Base-by-base conservation (phyloP, 2,113 vertebrate genomes). In the Mixornis gularis region DNA sequence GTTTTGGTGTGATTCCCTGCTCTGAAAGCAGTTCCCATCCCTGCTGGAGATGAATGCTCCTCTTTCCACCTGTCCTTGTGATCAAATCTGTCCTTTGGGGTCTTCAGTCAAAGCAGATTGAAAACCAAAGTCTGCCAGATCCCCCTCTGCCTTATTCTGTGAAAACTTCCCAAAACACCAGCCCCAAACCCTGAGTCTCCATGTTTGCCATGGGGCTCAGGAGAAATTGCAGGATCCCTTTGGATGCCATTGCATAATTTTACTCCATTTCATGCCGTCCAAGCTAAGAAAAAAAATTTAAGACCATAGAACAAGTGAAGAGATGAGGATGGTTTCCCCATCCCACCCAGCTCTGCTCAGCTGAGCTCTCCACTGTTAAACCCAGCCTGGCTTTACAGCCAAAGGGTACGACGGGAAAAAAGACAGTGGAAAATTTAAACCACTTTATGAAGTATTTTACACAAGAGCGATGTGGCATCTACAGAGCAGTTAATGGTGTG, bases 11-110 rank as follows among this genome's bases (percentile, higher is more conserved):
- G 5, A 66, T 84, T 53, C 27, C 15, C 17, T 49, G 2, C 56
- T 88, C 25, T 53, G 72, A 25, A 46, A 30, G 25, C 5, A 17
- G 9, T n/a, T 90, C 15, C 34, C 20, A 55, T 32, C 5, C 0
- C 29, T 51, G 43, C 29, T 83, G 55, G 52, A n/a, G 46, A 22
- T 3, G 13, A 24, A 4, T 34, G 5, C 32, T 30, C 13, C 44
- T 49, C 21, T 69, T 76, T 34, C 38, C 40, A 8, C 5, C 3
- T 1, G 1, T 25, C 3, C 13, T 4, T 1, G 3, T 18, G 9
- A 40, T 93, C 3, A 1, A 30, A 36, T 20, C 1, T 2, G 16
- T 63, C 26, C 20, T 83, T 72, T 38, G 17, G 34, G 36, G 5
- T 4, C 53, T 69, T 49, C 41, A 16, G 3, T 43, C 25, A 32